Evolutionary conservation across 2,113 vertebrate species (phyloP), one percentile per base, ranked within the genome.

Genomic region (Dryoscopus gambensis): DNA sequence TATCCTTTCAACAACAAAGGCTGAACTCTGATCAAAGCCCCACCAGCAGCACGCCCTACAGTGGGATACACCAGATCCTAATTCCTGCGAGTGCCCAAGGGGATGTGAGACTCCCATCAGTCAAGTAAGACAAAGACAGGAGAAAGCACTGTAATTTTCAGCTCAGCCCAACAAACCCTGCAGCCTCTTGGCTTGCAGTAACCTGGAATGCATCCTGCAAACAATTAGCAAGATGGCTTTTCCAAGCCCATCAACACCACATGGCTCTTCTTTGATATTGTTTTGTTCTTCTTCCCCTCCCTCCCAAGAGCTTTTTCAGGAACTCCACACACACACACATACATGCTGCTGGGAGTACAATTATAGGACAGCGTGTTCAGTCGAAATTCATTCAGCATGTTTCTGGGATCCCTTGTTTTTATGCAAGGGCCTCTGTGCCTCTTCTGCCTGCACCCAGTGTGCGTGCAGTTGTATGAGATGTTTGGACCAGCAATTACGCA

Each of bases 1-100:
- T 57, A 87, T 95, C 87, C 92, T 97, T 94, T 96, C 91, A 96
- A 95, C 96, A 97, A 97, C 94, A 97, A 93, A 95, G 73, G 56
- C 62, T 93, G 94, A 93, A 76, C 56, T 83, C 87, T 68, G 89
- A 97, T 97, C 95, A 97, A 97, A 97, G 94, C 55, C 91, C 77
- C 44, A 92, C 64, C 73, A 79, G 75, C 79, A 97, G 84, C 84
- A 70, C 30, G 0, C 84, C 93, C 94, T 91, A 62, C 89, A 88
- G 95, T 82, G 75, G 68, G 52, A 74, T 44, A 80, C 76, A 94
- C 40, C 87, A 91, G 87, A 80, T 89, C 84, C 69, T 82, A 57
- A 56, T 67, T 91, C 80, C 70, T 64, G 59, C 3, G 2, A 96
- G 42, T 37, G 94, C 87, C 86, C 23, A 4, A 57, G 92, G 91